These are phyloP conservation scores for Choloepus didactylus DNA, from an alignment of 2,797 vertebrate species.

Conservation along the genomic window DNA sequence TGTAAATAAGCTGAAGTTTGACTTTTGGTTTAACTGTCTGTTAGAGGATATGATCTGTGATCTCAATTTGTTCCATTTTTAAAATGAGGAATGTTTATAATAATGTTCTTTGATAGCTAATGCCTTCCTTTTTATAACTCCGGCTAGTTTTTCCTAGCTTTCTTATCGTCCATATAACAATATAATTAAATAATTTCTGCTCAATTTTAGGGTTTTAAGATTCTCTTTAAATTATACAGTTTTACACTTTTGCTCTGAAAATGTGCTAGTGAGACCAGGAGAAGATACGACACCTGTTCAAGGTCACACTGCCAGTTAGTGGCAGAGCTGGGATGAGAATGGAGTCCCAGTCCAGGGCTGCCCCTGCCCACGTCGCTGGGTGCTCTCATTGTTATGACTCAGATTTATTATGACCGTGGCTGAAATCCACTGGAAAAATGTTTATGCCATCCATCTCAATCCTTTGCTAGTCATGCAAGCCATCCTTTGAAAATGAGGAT, in stretches of 20 bases:
- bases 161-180: not conserved
- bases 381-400: not conserved
- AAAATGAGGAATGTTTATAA: not conserved
- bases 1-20: not conserved
- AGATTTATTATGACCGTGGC: not conserved
- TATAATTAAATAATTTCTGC: not conserved
- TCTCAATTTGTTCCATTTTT: constrained; percentile 23
- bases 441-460: constrained; percentile 56
- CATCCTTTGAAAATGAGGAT: constrained; percentile 60
- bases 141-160: not conserved
- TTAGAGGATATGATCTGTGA: not conserved
- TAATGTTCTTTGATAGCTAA: not conserved
- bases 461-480: not conserved
- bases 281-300: not conserved
- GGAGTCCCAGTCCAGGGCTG: not conserved
- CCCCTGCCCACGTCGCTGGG: not conserved
- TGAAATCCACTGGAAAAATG: constrained; percentile 27
- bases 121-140: not conserved
- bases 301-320: not conserved
- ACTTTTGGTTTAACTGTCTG: constrained; percentile 21
- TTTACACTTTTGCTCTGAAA: constrained; percentile 28
- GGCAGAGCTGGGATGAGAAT: not conserved
- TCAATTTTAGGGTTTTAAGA: not conserved
- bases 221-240: not conserved
- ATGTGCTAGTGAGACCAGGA: not conserved